Evolutionary conservation across 2,888 invertebrate species (phyloP).

Genomic region (Odontothrips loti): DNA sequence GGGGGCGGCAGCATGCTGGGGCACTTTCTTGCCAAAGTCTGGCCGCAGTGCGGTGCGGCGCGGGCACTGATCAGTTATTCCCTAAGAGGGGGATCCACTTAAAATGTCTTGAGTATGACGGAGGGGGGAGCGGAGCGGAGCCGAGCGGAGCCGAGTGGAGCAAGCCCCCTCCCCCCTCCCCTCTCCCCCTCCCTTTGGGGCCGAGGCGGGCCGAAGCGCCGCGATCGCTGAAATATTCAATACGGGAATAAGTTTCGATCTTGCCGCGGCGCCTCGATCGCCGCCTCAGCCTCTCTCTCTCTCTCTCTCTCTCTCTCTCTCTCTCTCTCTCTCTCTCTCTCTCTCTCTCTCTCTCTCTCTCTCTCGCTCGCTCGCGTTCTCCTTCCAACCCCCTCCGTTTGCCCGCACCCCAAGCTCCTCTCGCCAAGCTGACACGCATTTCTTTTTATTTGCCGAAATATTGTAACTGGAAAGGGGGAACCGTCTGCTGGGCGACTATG

Average conservation of each 20-base stretch:
- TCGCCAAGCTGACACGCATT: no score
- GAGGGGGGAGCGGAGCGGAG: neutral
- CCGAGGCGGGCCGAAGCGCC: neutral
- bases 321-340: no score
- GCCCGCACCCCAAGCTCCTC: no score
- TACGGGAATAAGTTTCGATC: slow-evolving; percentile 24
- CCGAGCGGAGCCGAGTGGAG: neutral
- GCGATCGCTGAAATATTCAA: slow-evolving; percentile 21
- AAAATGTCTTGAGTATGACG: slow-evolving; percentile 22
- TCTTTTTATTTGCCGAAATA: no score
- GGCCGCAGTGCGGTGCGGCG: neutral
- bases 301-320: neutral
- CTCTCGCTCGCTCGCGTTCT: no score
- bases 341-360: no score
- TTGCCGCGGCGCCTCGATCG: neutral
- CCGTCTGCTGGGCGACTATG: no score
- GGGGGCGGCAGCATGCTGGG: no score
- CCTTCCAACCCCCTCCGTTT: no score
- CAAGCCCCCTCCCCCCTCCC: neutral
- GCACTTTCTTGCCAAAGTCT: neutral
- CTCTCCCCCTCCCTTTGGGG: no score
- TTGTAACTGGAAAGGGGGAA: no score
- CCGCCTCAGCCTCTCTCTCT: neutral
- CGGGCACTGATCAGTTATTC: neutral
- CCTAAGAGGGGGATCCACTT: slow-evolving; percentile 13